Evolutionary conservation across 1,140 invertebrate genomes (phyloP), one percentile per base, ranked within the genome.

Genomic region (Bombus polaris): DNA sequence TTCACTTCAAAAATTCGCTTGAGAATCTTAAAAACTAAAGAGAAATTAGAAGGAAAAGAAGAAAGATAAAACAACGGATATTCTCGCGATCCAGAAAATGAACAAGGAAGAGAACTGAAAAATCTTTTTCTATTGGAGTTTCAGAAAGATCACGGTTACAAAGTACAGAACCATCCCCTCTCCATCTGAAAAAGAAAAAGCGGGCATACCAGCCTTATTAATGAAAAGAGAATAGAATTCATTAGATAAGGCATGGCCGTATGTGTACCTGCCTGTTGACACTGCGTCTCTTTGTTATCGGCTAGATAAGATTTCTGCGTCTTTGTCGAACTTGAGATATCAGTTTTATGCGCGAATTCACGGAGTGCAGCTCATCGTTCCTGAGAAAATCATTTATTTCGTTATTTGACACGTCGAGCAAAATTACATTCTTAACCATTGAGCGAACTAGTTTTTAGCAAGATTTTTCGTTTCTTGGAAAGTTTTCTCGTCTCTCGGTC

Each of bases 261-360:
- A 62, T 47, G 62, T 80, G 82, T 85, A 89, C 81, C 85, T 88
- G 81, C 79, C 82, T 91, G 91, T 92, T 93, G 92, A 93, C 87
- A 92, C 83, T 91, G 86, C 83, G 87, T 84, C 88, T 85, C 76
- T 84, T 79, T 86, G 89, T 93, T 93, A 93, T 93, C 92, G 87
- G 86, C 82, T 89, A 90, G 92, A 93, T 93, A 93, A 93, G 92
- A 93, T 92, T 93, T 89, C 89, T 89, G 86, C 87, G 87, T 93
- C 92, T 92, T 92, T 91, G 83, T 92, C 87, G 84, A 87, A 88
- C 88, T 47, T 88, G 85, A 90, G 66, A 70, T 71, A 73, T 91
- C 89, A 92, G 89, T 91, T 82, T 85, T 81, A 83, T 72, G 77
- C 73, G 82, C 80, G 83, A 89, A 90, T 90, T 88, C 74, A 59